Percentiles rank a stretch among this genome's conserved stretches.
Conservation (phyloP, 2,888 invertebrate species). For the Lasioglossum zephyrum region DNA sequence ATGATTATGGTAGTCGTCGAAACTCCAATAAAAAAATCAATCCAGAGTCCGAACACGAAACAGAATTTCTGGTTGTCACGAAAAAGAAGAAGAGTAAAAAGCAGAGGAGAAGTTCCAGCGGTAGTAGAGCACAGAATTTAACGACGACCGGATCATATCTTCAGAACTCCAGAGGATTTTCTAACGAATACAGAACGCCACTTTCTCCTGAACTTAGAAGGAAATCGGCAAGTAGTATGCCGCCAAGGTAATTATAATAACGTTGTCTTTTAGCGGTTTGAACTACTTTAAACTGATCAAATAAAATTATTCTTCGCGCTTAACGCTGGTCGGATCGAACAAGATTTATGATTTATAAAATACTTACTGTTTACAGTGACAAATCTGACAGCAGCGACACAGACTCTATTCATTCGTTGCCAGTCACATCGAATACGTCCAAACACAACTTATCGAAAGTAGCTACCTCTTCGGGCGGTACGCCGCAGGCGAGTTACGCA, state of each 20-base stretch:
- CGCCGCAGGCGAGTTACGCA: slow-evolving; percentile 90
- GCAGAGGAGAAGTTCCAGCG: slow-evolving; percentile 85
- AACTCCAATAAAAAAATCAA: slow-evolving; percentile 79
- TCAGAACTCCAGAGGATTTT: slow-evolving; percentile 79
- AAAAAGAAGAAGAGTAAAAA: slow-evolving; percentile 91
- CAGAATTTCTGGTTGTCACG: slow-evolving; percentile 94
- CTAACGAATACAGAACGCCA: slow-evolving; percentile 79
- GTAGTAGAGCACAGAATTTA: slow-evolving; percentile 82
- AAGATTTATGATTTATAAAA: slow-evolving; percentile 4
- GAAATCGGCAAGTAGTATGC: slow-evolving; percentile 91
- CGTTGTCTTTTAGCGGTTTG: neutral
- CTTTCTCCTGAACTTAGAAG: slow-evolving; percentile 85
- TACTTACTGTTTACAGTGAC: slow-evolving; percentile 84
- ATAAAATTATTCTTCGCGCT: neutral
- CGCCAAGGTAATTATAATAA: slow-evolving; percentile 85
- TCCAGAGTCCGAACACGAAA: slow-evolving; percentile 81
- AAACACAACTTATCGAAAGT: slow-evolving; percentile 80
- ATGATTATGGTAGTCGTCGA: slow-evolving; percentile 78
- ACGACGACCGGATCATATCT: slow-evolving; percentile 80
- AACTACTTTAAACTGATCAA: neutral
- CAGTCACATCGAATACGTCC: slow-evolving; percentile 86
- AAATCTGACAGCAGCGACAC: slow-evolving; percentile 94
- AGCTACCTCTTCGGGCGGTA: slow-evolving; percentile 82
- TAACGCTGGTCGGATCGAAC: neutral
- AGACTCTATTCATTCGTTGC: slow-evolving; percentile 94